These are phyloP conservation scores for Pao palembangensis DNA, from an alignment of 2,113 vertebrate genomes.

Conservation along the genomic window DNA sequence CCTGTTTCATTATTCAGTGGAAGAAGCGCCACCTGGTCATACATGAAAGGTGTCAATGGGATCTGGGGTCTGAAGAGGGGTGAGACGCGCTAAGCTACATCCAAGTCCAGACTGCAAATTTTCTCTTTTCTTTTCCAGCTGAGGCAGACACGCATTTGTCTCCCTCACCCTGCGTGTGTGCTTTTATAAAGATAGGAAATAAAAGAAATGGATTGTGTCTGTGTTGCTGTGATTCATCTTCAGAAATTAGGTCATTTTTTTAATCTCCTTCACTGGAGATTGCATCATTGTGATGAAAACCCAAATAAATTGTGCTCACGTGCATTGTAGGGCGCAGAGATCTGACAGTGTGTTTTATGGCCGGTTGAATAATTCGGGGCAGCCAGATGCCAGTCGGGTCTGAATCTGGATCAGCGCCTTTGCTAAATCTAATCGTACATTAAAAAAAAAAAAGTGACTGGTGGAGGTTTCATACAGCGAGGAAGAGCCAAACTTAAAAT, in stretches of 20 bases:
- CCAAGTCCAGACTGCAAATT: constrained; percentile 35
- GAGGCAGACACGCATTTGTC: constrained; percentile 29
- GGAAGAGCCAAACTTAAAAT: too few species aligned
- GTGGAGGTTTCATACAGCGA: too few species aligned
- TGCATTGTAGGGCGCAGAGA: constrained; percentile 25
- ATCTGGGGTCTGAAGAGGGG: constrained; percentile 27
- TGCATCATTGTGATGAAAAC: constrained; percentile 56
- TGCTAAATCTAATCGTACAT: neutral
- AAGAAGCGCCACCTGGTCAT: constrained; percentile 60
- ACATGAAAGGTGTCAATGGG: constrained; percentile 66
- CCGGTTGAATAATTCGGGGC: constrained; percentile 31
- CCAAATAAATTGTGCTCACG: constrained; percentile 33
- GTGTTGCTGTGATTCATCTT: constrained; percentile 48
- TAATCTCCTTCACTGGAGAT: constrained; percentile 43
- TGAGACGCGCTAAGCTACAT: constrained; percentile 14
- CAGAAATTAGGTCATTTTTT: constrained; percentile 56
- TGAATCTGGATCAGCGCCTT: constrained; percentile 16
- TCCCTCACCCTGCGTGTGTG: constrained; percentile 24
- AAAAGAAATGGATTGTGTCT: constrained; percentile 59
- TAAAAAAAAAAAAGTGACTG: too few species aligned
- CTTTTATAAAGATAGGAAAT: constrained; percentile 50
- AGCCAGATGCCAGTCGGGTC: constrained; percentile 8
- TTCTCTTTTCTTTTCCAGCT: constrained; percentile 24
- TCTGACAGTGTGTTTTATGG: constrained; percentile 30
- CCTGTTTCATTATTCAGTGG: constrained; percentile 72